phyloP scores from a whole-genome alignment of 2,797 vertebrate species.

The Arnoldichthys spilopterus region DNA sequence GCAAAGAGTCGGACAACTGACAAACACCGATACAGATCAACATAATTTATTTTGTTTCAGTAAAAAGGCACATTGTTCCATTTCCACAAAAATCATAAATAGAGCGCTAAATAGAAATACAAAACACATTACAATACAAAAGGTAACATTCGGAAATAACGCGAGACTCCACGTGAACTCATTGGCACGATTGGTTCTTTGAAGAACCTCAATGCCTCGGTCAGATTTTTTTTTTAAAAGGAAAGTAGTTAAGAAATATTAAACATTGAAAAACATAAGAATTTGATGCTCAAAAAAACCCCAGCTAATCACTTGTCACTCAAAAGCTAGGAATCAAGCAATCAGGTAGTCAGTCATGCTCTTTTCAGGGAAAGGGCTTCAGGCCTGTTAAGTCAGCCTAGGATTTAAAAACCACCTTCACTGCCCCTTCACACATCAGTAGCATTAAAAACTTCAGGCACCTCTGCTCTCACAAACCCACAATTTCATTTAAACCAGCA shows the following conservation, averaged over 20 bases:
- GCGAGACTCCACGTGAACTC: background rate
- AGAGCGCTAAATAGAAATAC: constrained; percentile 11
- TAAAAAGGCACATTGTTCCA: constrained; percentile 32
- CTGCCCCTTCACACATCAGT: constrained; percentile 26
- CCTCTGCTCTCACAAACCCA: constrained; percentile 46
- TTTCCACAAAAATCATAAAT: constrained; percentile 50
- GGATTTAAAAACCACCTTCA: constrained; percentile 38
- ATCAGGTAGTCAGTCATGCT: constrained; percentile 29
- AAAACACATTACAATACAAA: constrained; percentile 6
- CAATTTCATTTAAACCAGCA: constrained; percentile 10
- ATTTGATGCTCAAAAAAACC: constrained; percentile 10
- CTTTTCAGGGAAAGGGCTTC: constrained; percentile 19
- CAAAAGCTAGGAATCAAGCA: constrained; percentile 40
- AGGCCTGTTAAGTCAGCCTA: constrained; percentile 24
- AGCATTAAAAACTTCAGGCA: constrained; percentile 34
- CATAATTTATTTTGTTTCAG: constrained; percentile 52
- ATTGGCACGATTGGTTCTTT: constrained; percentile 35
- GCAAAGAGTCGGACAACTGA: background rate
- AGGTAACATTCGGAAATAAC: too few relatives aligned
- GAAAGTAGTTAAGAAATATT: background rate
- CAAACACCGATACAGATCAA: background rate
- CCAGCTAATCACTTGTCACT: constrained; percentile 28
- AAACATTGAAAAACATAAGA: constrained; percentile 20
- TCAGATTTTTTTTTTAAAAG: constrained; percentile 23
- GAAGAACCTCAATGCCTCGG: constrained; percentile 41